A percentile compares a stretch with the other conserved stretches of the same genome.
phyloP scores from a whole-genome alignment of 2,797 vertebrate species.

The Thunnus albacares region DNA sequence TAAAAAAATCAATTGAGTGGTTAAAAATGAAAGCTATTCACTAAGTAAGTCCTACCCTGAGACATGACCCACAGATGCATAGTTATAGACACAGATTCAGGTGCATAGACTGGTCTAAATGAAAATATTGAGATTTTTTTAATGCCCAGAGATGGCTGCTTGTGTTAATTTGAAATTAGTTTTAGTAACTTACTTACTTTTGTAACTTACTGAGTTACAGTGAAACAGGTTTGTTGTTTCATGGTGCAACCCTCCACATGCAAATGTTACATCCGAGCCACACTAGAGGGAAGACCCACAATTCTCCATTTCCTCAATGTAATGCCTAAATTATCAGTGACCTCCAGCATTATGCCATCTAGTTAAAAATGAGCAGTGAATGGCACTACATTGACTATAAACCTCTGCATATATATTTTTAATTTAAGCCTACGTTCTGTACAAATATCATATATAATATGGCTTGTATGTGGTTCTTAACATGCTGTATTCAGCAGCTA shows the following conservation, averaged over 20 bases:
- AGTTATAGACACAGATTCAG: not conserved
- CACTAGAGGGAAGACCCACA: not conserved
- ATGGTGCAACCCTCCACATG: not conserved
- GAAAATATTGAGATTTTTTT: not conserved
- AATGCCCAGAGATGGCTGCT: not conserved
- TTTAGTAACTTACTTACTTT: too few relatives aligned
- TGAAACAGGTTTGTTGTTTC: not conserved
- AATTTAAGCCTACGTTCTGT: not conserved
- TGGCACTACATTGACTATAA: not conserved
- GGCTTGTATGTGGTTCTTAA: not conserved
- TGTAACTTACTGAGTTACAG: too few relatives aligned
- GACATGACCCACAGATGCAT: not conserved
- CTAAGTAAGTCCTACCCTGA: slow-evolving; percentile 5
- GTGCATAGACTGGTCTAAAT: slow-evolving; percentile 1
- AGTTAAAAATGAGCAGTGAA: not conserved
- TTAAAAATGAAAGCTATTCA: slow-evolving; percentile 15
- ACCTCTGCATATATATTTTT: not conserved
- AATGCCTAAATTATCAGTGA: not conserved
- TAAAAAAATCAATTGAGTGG: slow-evolving; percentile 23
- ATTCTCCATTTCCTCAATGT: too few relatives aligned
- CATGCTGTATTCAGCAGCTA: not conserved
- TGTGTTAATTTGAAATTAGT: not conserved
- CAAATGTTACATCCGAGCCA: not conserved
- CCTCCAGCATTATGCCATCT: not conserved
- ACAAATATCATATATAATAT: not conserved